A percentile compares a stretch with the other conserved stretches of the same genome.
phyloP scores from a whole-genome alignment of 1,140 invertebrate genomes.

The Bombus difficillimus region DNA sequence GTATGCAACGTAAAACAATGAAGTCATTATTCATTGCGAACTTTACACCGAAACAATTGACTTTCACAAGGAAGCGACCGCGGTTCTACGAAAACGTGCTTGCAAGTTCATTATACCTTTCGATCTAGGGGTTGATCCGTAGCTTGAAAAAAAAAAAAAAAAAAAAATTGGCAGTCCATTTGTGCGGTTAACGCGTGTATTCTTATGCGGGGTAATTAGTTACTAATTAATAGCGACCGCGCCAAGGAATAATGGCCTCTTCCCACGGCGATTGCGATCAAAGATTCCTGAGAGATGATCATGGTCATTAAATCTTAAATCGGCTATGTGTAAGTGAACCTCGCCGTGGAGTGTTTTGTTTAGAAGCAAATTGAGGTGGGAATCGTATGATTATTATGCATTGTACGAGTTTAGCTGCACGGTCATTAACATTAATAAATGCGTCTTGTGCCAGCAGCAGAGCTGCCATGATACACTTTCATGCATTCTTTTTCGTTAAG shows the following conservation, averaged over 20 bases:
- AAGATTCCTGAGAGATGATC: conserved; percentile 34
- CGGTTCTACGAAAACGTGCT: not conserved
- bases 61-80: conserved; percentile 21
- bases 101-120: conserved; percentile 47
- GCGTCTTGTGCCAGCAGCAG: not conserved
- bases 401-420: conserved; percentile 43
- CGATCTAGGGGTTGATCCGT: not conserved
- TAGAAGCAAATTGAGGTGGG: conserved; percentile 56
- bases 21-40: conserved; percentile 16
- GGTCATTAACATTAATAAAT: conserved; percentile 57
- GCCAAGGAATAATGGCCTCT: conserved; percentile 33
- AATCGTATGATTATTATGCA: conserved; percentile 49
- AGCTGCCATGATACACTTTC: conserved; percentile 8
- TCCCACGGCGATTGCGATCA: conserved; percentile 60
- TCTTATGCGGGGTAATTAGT: conserved; percentile 50
- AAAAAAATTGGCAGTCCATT: conserved; percentile 44
- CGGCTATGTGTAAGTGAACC: not conserved
- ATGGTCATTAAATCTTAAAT: conserved; percentile 45
- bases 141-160: not conserved
- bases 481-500: not conserved
- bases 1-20: conserved; percentile 5
- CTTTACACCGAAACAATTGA: not conserved
- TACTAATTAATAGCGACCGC: conserved; percentile 61
- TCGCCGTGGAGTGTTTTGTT: conserved; percentile 51
- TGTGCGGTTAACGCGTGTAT: conserved; percentile 26